Percentiles rank a stretch among this genome's conserved stretches.
Conservation (phyloP, 2,888 invertebrate species). For the Steinernema hermaphroditum region DNA sequence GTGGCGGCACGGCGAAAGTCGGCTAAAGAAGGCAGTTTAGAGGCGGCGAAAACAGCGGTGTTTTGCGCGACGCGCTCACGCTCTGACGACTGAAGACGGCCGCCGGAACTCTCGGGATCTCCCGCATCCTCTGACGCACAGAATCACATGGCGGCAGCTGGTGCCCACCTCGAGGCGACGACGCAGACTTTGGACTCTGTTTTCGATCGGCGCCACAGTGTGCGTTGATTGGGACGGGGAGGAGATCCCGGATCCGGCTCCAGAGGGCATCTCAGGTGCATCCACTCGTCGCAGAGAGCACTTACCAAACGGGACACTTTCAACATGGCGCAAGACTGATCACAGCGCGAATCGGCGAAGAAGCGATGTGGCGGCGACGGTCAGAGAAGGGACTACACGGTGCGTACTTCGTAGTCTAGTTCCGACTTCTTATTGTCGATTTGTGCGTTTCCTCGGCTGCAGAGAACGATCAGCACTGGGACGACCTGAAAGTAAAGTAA, state of each 20-base stretch:
- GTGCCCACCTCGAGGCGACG: neutral
- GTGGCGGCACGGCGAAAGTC: neutral
- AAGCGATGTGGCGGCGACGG: neutral
- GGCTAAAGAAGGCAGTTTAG: neutral
- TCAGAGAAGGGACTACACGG: conserved; percentile 15
- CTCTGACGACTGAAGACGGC: neutral
- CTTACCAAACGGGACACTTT: conserved; percentile 13
- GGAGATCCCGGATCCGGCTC: neutral
- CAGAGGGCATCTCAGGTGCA: neutral
- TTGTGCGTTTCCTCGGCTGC: neutral
- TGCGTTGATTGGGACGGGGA: conserved; percentile 7
- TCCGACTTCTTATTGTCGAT: neutral
- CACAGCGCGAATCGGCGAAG: neutral
- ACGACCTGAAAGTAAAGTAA: neutral
- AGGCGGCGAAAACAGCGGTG: neutral
- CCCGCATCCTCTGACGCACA: neutral
- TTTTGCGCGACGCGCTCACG: conserved; percentile 10
- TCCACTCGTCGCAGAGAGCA: neutral
- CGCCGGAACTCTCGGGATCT: too few species aligned
- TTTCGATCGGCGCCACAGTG: neutral
- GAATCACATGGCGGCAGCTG: neutral
- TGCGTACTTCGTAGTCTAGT: conserved; percentile 21
- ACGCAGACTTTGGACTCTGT: conserved; percentile 10
- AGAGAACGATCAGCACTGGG: neutral
- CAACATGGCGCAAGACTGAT: conserved; percentile 12